These are phyloP conservation scores for Leguminivora glycinivorella DNA, from an alignment of 1,140 invertebrate genomes.

Conservation along the genomic window DNA sequence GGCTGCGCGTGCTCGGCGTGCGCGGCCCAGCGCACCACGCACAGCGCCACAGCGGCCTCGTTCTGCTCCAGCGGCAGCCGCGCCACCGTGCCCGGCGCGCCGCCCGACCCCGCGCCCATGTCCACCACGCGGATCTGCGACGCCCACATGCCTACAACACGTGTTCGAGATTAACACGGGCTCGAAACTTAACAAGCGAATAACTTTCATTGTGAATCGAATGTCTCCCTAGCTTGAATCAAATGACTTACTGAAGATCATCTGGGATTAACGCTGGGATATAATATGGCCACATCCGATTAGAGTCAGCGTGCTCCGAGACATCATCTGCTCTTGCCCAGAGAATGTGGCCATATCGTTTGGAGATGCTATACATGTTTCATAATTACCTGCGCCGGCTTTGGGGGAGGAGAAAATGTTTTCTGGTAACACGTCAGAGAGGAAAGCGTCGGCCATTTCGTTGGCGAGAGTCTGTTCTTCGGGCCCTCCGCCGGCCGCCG, in stretches of 20 bases:
- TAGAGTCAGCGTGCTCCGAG: constrained; percentile 65
- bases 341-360: constrained; percentile 63
- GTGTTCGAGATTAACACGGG: too few species aligned
- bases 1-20: constrained; percentile 55
- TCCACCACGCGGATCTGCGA: constrained; percentile 95
- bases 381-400: constrained; percentile 92
- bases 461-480: constrained; percentile 96
- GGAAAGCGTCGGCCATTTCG: constrained; percentile 98
- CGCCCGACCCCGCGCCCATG: constrained; percentile 82
- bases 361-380: background rate
- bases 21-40: constrained; percentile 81
- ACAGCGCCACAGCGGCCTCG: constrained; percentile 93
- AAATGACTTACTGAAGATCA: constrained; percentile 66
- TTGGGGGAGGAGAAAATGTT: constrained; percentile 96
- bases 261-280: constrained; percentile 76
- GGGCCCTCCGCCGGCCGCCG: constrained; percentile 87
- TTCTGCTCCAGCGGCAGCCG: constrained; percentile 95
- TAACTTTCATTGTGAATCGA: background rate
- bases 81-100: constrained; percentile 84
- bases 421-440: constrained; percentile 97
- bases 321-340: constrained; percentile 71
- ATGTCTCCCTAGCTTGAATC: constrained; percentile 74
- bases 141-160: constrained; percentile 92
- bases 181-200: too few species aligned
- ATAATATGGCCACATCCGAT: constrained; percentile 73